These are phyloP conservation scores for Rhinolophus ferrumequinum DNA, from an alignment of 2,113 vertebrate genomes.

Conservation along the genomic window DNA sequence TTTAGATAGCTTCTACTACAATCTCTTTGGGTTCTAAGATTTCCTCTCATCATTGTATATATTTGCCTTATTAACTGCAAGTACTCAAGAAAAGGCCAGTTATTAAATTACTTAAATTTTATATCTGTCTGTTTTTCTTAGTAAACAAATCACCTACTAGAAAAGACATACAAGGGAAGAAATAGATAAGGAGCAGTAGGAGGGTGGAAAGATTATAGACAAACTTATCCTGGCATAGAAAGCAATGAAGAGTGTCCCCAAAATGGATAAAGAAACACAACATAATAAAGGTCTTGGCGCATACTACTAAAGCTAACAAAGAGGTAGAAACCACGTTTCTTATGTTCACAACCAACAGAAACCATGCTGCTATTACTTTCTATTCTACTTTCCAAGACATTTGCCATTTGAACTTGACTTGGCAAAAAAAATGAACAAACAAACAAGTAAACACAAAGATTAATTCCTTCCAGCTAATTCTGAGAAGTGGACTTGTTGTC, in stretches of 20 bases:
- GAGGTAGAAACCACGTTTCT: background rate
- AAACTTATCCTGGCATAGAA: background rate
- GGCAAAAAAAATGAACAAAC: background rate
- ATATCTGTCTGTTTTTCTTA: background rate
- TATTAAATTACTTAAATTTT: background rate
- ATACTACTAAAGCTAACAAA: background rate
- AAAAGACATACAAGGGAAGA: background rate
- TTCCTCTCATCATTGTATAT: background rate
- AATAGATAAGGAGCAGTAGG: background rate
- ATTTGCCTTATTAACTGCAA: background rate
- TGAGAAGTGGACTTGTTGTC: background rate
- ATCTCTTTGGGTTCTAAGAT: background rate
- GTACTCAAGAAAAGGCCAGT: background rate
- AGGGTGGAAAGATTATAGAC: background rate
- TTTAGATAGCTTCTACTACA: background rate
- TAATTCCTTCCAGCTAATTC: background rate
- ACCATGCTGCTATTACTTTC: background rate
- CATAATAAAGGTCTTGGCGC: background rate
- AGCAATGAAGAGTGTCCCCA: background rate
- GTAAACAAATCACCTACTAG: background rate
- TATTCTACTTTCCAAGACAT: background rate
- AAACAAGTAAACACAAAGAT: constrained; percentile 28
- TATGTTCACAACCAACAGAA: background rate
- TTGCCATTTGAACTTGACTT: constrained; percentile 51
- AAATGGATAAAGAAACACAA: background rate